Evolutionary conservation across 2,888 invertebrate genomes (phyloP), one percentile per base, ranked within the genome.

Genomic region (Shargacucullia verbasci): DNA sequence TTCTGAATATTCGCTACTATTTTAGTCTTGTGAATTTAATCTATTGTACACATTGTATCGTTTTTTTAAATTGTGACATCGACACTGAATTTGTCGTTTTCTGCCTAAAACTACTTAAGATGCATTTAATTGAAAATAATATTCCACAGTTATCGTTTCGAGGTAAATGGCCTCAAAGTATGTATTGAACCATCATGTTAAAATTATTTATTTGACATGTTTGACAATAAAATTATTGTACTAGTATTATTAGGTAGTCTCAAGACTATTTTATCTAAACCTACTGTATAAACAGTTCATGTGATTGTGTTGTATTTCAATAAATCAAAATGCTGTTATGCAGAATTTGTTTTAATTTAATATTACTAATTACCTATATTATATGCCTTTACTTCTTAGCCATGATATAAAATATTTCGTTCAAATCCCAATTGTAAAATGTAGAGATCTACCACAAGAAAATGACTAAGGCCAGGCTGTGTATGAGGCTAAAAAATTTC

Each of bases 231-330:
- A 89, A 82, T 84, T 82, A 87, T 82, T 86, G 82, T 86, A 86
- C 82, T 90, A 91, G 88, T 91, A 90, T 90, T 86, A 86, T 85
- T 89, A 89, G 86, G 83, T 87, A 87, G 87, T 85, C 80, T 80
- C 82, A 84, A 84, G 83, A 85, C 87, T 87, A 84, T 80, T 84
- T 83, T 86, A 83, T 81, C 79, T 85, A 80, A 86, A 86, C 73
- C 68, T 86, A 82, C 84, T 86, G 83, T 86, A 82, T 86, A 85
- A 84, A 87, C 83, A 71, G 82, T 87, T 88, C 82, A 86, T 86
- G 88, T 91, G 86, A 90, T 90, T 91, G 90, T 92, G 92, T 91
- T 90, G 87, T 92, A 90, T 85, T 89, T 86, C 83, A 91, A 88
- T 91, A 91, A 91, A 92, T 79, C 83, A 85, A 88, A 87, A 87